Evolutionary conservation across 1,140 invertebrate genomes (phyloP).

Genomic region (Drosophila insularis): DNA sequence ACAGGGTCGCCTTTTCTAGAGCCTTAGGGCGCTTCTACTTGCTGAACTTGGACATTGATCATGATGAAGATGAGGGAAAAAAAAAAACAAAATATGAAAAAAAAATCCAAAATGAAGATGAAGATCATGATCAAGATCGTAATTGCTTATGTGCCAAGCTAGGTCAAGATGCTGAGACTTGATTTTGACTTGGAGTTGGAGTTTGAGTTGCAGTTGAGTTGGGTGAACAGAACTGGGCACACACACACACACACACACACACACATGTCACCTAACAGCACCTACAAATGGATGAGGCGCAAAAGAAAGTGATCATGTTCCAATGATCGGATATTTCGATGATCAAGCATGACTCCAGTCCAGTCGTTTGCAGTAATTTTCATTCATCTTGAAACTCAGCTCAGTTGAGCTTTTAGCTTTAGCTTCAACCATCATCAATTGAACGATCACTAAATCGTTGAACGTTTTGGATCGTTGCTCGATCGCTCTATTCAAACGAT

Average conservation of each 20-base stretch:
- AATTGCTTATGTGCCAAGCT: slow-evolving; percentile 67
- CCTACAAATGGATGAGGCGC: slow-evolving; percentile 5
- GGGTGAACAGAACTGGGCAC: slow-evolving; percentile 5
- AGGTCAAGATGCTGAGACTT: slow-evolving; percentile 56
- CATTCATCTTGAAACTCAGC: slow-evolving; percentile 58
- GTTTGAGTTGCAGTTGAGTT: slow-evolving; percentile 7
- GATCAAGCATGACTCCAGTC: slow-evolving; percentile 25
- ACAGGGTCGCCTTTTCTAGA: slow-evolving; percentile 60
- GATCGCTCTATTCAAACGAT: slow-evolving; percentile 71
- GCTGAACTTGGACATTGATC: slow-evolving; percentile 68
- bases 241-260: not conserved
- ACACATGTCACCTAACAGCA: slow-evolving; percentile 52
- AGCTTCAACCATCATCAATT: slow-evolving; percentile 55
- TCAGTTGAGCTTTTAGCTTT: no score
- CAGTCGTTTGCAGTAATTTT: slow-evolving; percentile 64
- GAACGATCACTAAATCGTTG: slow-evolving; percentile 51
- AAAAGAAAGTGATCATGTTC: slow-evolving; percentile 68
- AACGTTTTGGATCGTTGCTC: slow-evolving; percentile 20
- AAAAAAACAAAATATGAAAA: no score
- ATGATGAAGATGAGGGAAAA: slow-evolving; percentile 46
- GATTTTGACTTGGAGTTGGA: not conserved
- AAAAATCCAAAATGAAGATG: slow-evolving; percentile 35
- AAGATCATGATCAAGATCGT: slow-evolving; percentile 46
- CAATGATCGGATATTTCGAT: slow-evolving; percentile 62
- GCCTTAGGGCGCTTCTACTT: slow-evolving; percentile 60